phyloP scores from a whole-genome alignment of 2,113 vertebrate genomes.

The Cottus gobio region DNA sequence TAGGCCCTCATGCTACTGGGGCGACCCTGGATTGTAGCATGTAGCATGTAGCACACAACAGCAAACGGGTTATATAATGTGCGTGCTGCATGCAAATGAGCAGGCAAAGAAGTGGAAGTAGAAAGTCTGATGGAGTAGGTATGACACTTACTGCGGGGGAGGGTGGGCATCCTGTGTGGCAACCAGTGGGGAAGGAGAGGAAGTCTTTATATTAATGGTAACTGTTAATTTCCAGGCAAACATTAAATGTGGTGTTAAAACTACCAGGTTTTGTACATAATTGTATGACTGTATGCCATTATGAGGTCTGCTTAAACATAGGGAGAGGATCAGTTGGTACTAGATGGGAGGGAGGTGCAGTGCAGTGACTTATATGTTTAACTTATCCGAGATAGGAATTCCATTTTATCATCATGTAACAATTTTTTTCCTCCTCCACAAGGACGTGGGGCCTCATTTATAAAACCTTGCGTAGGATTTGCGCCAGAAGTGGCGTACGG shows the following conservation, averaged over 20 bases:
- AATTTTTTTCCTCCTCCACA: constrained; percentile 35
- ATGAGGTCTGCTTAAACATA: background rate
- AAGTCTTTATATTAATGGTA: constrained; percentile 25
- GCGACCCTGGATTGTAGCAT: too few species aligned
- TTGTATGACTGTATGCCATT: background rate
- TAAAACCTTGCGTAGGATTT: too few species aligned
- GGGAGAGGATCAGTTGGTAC: background rate
- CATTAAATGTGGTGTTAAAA: background rate
- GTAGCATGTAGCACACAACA: too few species aligned
- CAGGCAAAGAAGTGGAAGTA: constrained; percentile 43
- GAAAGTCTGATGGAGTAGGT: background rate
- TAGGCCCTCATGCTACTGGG: too few species aligned
- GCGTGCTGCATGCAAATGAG: constrained; percentile 3
- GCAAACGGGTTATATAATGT: background rate
- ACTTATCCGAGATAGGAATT: constrained; percentile 41
- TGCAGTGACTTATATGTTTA: constrained; percentile 8
- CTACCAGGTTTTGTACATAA: background rate
- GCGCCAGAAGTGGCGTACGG: too few species aligned
- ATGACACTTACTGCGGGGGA: background rate
- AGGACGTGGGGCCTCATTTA: too few species aligned
- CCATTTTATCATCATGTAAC: constrained; percentile 47
- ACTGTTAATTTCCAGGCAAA: background rate
- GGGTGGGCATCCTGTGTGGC: constrained; percentile 50
- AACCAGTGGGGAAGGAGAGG: background rate
- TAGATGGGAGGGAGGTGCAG: background rate